Evolutionary conservation across 2,113 vertebrate species (phyloP).

Genomic region (Alces alces): DNA sequence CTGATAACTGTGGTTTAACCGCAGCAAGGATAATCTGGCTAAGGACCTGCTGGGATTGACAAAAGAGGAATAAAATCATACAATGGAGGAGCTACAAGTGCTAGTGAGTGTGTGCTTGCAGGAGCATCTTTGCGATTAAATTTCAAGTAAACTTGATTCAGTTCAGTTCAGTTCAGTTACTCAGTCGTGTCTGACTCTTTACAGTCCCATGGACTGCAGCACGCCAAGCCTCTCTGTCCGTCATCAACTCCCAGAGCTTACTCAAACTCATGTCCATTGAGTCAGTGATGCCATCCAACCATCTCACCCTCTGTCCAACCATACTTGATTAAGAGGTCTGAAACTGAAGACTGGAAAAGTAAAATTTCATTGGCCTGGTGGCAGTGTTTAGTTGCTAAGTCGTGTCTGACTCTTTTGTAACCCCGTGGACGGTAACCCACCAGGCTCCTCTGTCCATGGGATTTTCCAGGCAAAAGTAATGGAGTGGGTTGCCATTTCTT

Average conservation of each 20-base stretch:
- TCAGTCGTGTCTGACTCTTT: background rate
- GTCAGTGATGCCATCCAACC: background rate
- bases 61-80: background rate
- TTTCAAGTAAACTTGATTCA: background rate
- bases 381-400: background rate
- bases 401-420: background rate
- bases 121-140: background rate
- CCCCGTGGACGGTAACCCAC: background rate
- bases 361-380: background rate
- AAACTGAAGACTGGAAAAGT: background rate
- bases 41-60: background rate
- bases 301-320: background rate
- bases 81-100: background rate
- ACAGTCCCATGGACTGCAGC: background rate
- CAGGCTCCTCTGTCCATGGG: background rate
- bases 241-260: background rate
- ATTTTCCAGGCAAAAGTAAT: background rate
- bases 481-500: background rate
- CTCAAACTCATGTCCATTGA: background rate
- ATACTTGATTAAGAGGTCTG: background rate
- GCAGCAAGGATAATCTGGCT: background rate
- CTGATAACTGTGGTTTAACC: background rate
- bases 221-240: background rate
- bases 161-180: background rate
- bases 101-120: background rate